Base-by-base conservation (phyloP, 1,140 invertebrate species). In the Conopomorpha cramerella region DNA sequence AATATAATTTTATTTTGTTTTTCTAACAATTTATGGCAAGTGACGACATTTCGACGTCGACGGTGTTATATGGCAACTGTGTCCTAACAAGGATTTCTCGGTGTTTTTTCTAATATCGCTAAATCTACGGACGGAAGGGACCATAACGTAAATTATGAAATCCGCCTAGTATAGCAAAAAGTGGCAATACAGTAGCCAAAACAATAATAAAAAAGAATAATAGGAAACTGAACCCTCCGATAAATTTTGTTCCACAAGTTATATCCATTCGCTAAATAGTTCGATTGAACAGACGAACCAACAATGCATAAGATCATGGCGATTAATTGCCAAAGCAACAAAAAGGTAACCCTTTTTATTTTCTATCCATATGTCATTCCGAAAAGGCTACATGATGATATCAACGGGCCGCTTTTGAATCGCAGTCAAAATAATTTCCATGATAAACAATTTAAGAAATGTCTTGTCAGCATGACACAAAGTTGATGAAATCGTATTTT, bases 1-100 rank as follows among this genome's bases (percentile, higher is more conserved):
- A 70, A 70, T 56, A 66, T 70, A 64, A 71, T 70, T 74, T 70
- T 71, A 63, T 66, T n/a, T 70, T 65, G 56, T 62, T 68, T 70
- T 61, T 61, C 34, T 55, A 23, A 28, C 27, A 41, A 55, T 57
- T 64, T 63, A 58, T 62, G 44, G 51, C 43, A 43, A 38, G 29
- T 35, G 31, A 33, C 35, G 30, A 39, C 52, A 51, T 52, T 47
- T 41, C 45, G n/a, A n/a, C n/a, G n/a, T n/a, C n/a, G n/a, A n/a
- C n/a, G n/a, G n/a, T n/a, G n/a, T n/a, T n/a, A n/a, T n/a, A n/a
- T n/a, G n/a, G n/a, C n/a, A n/a, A n/a, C n/a, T n/a, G n/a, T n/a
- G n/a, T n/a, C n/a, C n/a, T n/a, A n/a, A n/a, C n/a, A n/a, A n/a
- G n/a, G n/a, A n/a, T n/a, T n/a, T n/a, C n/a, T n/a, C n/a, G n/a